phyloP scores from a whole-genome alignment of 2,888 invertebrate species.

The Orgyia antiqua region DNA sequence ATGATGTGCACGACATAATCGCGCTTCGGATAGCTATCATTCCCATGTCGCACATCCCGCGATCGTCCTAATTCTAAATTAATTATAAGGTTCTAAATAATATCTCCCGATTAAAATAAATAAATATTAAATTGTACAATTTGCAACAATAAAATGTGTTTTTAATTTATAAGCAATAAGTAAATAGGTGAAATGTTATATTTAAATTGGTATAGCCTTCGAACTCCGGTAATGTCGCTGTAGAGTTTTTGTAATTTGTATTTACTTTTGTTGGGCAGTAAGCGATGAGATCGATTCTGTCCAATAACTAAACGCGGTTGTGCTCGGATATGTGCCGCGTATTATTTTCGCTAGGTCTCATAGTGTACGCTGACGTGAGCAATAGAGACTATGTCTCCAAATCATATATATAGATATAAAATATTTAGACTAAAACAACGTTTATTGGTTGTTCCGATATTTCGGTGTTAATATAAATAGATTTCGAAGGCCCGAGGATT shows the following conservation, averaged over 20 bases:
- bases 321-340: not conserved
- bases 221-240: slow-evolving; percentile 26
- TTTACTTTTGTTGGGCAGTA: slow-evolving; percentile 18
- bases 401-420: slow-evolving; percentile 22
- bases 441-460: slow-evolving; percentile 33
- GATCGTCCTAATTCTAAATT: slow-evolving; percentile 30
- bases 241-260: slow-evolving; percentile 30
- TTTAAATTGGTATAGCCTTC: slow-evolving; percentile 25
- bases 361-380: slow-evolving; percentile 21
- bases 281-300: slow-evolving; percentile 15
- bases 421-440: slow-evolving; percentile 23
- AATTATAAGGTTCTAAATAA: slow-evolving; percentile 28
- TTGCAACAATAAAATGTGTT: slow-evolving; percentile 26
- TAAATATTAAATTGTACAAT: slow-evolving; percentile 26
- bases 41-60: slow-evolving; percentile 13
- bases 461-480: slow-evolving; percentile 27
- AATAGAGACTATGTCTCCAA: slow-evolving; percentile 26
- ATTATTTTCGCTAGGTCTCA: slow-evolving; percentile 18
- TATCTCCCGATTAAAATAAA: slow-evolving; percentile 21
- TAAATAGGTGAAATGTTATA: slow-evolving; percentile 18
- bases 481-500: slow-evolving; percentile 28
- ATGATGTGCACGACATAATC: slow-evolving; percentile 7
- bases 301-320: not conserved
- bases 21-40: slow-evolving; percentile 11
- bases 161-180: slow-evolving; percentile 32